Evolutionary conservation across 1,140 invertebrate species (phyloP).

Genomic region (Drosophila insularis): DNA sequence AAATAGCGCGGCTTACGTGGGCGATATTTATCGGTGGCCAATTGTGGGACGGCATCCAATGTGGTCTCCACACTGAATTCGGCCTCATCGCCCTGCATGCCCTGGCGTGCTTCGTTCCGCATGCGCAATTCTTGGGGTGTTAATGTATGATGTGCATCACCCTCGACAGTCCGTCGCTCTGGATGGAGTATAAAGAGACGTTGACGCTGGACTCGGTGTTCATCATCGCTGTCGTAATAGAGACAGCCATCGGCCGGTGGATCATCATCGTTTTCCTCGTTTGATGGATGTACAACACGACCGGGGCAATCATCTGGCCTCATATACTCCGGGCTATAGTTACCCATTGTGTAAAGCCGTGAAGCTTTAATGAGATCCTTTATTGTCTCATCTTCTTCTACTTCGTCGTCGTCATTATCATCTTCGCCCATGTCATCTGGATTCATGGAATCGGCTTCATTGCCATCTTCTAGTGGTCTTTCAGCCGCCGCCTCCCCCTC

Average conservation of each 20-base stretch:
- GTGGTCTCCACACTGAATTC: slow-evolving; percentile 96
- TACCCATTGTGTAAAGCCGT: slow-evolving; percentile 89
- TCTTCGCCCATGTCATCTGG: neutral
- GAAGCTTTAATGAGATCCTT: slow-evolving; percentile 84
- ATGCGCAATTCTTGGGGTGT: slow-evolving; percentile 86
- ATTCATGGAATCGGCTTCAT: slow-evolving; percentile 21
- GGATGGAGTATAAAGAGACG: slow-evolving; percentile 25
- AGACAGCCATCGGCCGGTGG: slow-evolving; percentile 91
- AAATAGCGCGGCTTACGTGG: slow-evolving; percentile 99
- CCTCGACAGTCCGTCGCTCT: neutral
- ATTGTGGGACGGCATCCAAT: slow-evolving; percentile 92
- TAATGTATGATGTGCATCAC: slow-evolving; percentile 41
- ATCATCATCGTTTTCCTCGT: slow-evolving; percentile 73
- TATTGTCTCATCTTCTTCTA: slow-evolving; percentile 83
- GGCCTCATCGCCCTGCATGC: slow-evolving; percentile 94
- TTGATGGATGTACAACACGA: slow-evolving; percentile 21
- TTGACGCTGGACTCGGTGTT: slow-evolving; percentile 52
- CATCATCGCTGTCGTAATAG: slow-evolving; percentile 61
- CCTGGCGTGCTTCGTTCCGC: slow-evolving; percentile 91
- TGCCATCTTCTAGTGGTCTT: slow-evolving; percentile 25
- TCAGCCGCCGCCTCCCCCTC: slow-evolving; percentile 9
- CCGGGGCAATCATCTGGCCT: slow-evolving; percentile 64
- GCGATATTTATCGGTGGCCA: slow-evolving; percentile 99
- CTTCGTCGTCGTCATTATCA: slow-evolving; percentile 82
- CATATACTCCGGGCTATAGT: slow-evolving; percentile 93